Conservation (phyloP, 2,888 invertebrate species). For the Chloroclystis v-ata region DNA sequence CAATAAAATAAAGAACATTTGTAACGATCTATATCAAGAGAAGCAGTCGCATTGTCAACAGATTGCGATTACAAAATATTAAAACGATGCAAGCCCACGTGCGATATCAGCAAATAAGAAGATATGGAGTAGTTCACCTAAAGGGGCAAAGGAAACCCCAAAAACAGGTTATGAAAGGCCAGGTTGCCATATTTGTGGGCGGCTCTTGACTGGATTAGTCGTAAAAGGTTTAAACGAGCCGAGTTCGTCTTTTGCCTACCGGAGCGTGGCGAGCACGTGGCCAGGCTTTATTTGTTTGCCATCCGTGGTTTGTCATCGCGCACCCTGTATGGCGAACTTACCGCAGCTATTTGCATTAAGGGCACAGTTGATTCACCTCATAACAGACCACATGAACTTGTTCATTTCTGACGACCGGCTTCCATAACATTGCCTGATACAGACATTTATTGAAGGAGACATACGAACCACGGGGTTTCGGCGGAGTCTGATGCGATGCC, state of each 20-base stretch:
- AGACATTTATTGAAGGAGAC: slow-evolving; percentile 17
- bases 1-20: slow-evolving; percentile 1
- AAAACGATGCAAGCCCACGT: slow-evolving; percentile 34
- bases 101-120: slow-evolving; percentile 45
- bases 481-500: slow-evolving; percentile 36
- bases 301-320: slow-evolving; percentile 57
- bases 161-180: slow-evolving; percentile 76
- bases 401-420: slow-evolving; percentile 3
- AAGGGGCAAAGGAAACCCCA: slow-evolving; percentile 72
- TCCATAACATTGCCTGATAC: slow-evolving; percentile 9
- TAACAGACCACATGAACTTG: slow-evolving; percentile 15
- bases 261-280: slow-evolving; percentile 55
- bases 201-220: slow-evolving; percentile 72
- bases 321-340: slow-evolving; percentile 62
- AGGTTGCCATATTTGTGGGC: slow-evolving; percentile 72
- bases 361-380: slow-evolving; percentile 55
- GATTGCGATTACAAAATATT: slow-evolving; percentile 13
- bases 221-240: slow-evolving; percentile 75
- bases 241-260: slow-evolving; percentile 63
- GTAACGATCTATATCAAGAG: slow-evolving; percentile 3
- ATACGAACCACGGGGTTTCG: slow-evolving; percentile 38
- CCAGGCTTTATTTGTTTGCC: slow-evolving; percentile 61
- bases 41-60: slow-evolving; percentile 2
- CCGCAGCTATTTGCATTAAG: slow-evolving; percentile 53
- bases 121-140: slow-evolving; percentile 43